Base-by-base conservation (phyloP, 1,140 invertebrate genomes). In the Bombus balteatus region DNA sequence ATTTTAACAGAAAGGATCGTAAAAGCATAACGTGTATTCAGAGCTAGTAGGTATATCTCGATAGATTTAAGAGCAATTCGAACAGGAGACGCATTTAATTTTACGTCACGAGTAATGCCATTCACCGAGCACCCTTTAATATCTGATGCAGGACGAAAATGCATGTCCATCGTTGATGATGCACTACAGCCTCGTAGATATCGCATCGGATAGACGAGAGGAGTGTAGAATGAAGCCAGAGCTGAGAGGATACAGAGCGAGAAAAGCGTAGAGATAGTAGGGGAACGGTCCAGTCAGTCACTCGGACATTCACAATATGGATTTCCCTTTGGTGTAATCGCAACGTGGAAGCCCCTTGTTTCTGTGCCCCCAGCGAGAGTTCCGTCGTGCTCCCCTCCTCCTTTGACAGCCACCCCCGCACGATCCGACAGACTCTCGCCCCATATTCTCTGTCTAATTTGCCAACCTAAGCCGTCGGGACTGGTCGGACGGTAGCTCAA, bases 391-490 rank as follows among this genome's bases (percentile, higher is more conserved):
- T 62, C 34, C 62, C 47, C 25, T 5, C 0, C 59, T 13, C 0
- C 59, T 47, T 32, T 62, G 77, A 76, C 73, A 75, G 62, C 32
- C 83, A 75, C 80, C 83, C 72, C 86, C 80, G 71, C 41, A 72
- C 77, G 37, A 28, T 74, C 81, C 78, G 81, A 91, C 90, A 88
- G 81, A 81, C 87, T 89, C 88, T 89, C 89, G 88, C 87, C 88
- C 90, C 87, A 91, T 89, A 89, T 92, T 92, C 89, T 92, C 90
- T 88, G 89, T 92, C 87, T 91, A 91, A 91, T 92, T 92, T 92
- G 91, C 90, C 86, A 90, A 91, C 73, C 90, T 90, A 89, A 88
- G 83, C 91, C 90, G 87, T 87, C 87, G 90, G 81, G 90, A 92
- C 90, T 78, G 83, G 79, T 79, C 87, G 88, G 91, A 88, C 77